These are phyloP conservation scores for Ormia ochracea DNA, from an alignment of 2,888 invertebrate genomes.

Conservation along the genomic window DNA sequence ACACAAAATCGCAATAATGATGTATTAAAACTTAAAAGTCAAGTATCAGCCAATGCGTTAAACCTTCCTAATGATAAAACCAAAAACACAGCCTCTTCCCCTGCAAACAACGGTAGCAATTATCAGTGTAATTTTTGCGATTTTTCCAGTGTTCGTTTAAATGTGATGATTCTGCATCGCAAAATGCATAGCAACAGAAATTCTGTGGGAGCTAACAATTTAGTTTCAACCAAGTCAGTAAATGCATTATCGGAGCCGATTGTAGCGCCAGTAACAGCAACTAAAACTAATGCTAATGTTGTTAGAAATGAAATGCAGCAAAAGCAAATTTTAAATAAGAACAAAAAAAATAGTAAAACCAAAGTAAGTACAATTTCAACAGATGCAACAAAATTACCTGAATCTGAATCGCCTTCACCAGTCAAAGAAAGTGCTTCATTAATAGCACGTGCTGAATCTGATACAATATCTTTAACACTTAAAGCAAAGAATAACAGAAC, in stretches of 20 bases:
- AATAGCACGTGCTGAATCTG: background rate
- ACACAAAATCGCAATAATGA: constrained; percentile 60
- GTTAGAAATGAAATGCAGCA: constrained; percentile 20
- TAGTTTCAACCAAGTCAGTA: background rate
- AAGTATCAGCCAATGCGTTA: background rate
- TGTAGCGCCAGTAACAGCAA: background rate
- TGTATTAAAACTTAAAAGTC: background rate
- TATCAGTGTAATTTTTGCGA: constrained; percentile 82
- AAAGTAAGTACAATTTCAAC: constrained; percentile 28
- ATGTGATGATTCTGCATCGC: constrained; percentile 85
- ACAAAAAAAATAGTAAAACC: constrained; percentile 37
- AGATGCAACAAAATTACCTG: background rate
- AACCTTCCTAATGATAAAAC: constrained; percentile 23
- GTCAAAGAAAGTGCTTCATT: background rate
- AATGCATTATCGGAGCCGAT: background rate
- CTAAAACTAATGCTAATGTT: constrained; percentile 1
- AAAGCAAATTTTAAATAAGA: constrained; percentile 3
- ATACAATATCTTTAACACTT: background rate
- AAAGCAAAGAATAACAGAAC: background rate
- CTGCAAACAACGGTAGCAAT: constrained; percentile 30
- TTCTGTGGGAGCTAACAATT: constrained; percentile 17
- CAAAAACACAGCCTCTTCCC: constrained; percentile 33
- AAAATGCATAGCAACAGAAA: constrained; percentile 80
- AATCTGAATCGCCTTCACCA: background rate
- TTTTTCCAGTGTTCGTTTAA: constrained; percentile 83